A percentile compares a stretch with the other conserved stretches of the same genome.
Evolutionary conservation across 2,113 vertebrate species (phyloP).

Genomic region (Sinocyclocheilus maitianheensis): DNA sequence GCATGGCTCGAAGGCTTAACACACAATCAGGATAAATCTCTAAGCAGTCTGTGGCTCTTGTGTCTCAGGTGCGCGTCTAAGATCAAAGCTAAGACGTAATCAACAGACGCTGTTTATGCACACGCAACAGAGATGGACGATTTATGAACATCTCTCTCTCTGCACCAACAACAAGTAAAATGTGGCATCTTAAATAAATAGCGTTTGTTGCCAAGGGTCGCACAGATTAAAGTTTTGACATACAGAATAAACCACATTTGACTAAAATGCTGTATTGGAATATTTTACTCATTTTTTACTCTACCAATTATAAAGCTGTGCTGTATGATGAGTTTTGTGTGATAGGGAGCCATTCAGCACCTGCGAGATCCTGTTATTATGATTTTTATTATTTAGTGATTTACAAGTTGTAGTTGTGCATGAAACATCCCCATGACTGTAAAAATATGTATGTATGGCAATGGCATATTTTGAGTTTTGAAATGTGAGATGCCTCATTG

Average conservation of each 20-base stretch:
- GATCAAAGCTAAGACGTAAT: constrained; percentile 55
- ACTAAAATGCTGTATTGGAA: no score
- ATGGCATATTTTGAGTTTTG: neutral
- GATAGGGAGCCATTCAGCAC: no score
- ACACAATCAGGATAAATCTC: constrained; percentile 61
- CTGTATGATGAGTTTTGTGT: no score
- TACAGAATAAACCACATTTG: no score
- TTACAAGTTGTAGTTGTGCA: no score
- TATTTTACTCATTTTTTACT: no score
- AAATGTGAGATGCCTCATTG: neutral
- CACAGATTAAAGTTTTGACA: no score
- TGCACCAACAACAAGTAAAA: neutral
- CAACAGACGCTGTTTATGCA: constrained; percentile 43
- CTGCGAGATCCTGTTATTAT: no score
- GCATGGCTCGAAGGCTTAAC: constrained; percentile 50
- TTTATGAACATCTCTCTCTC: neutral
- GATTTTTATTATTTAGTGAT: no score
- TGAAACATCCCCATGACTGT: no score
- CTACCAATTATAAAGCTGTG: no score
- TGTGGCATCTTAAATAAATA: neutral
- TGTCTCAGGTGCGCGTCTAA: constrained; percentile 43
- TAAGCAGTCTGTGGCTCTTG: constrained; percentile 17
- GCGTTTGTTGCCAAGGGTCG: neutral
- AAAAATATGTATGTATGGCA: neutral
- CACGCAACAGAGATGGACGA: constrained; percentile 40